Evolutionary conservation across 2,113 vertebrate genomes (phyloP), one percentile per base, ranked within the genome.

Genomic region (Addax nasomaculatus): DNA sequence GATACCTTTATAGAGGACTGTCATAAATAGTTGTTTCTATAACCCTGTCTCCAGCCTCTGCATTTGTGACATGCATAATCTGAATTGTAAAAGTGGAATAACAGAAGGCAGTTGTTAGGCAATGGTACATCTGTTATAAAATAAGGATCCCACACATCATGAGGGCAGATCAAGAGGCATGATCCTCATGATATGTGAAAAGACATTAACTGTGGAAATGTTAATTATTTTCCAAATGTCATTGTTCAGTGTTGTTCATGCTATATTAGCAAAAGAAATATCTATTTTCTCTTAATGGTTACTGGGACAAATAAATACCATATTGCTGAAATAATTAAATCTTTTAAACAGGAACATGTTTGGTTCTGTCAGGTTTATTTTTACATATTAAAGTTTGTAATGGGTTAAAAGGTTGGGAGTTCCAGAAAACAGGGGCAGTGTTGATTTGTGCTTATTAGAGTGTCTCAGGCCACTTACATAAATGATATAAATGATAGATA

Each of bases 161-260:
- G 81, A 84, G 81, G 93, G 43, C 57, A 96, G 95, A 97, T 95
- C 85, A 97, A 96, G 97, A 96, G 79, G 93, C 47, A 5, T 84
- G 78, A 89, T 87, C 81, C 70, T 89, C 78, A 60, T 53, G 49
- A 93, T 89, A 62, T 36, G 78, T 73, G 47, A 83, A 84, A 95
- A 73, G 78, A 93, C 85, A 94, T 83, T 97, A 95, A 91, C 88
- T 76, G 30, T 94, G 81, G 86, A 94, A 98, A 97, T 98, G n/a
- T 97, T 96, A 97, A 98, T 97, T 96, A 89, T 78, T 96, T 96
- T 95, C 39, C 33, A 97, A 98, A 96, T 98, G 98, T 94, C 97
- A 97, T 89, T 57, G 83, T 55, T 96, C 30, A 73, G 57, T 51
- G 47, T 51, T 80, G 19, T 91, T 97, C 76, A 97, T 96, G 90